phyloP scores from a whole-genome alignment of 2,797 vertebrate genomes.

The Gymnothorax javanicus region DNA sequence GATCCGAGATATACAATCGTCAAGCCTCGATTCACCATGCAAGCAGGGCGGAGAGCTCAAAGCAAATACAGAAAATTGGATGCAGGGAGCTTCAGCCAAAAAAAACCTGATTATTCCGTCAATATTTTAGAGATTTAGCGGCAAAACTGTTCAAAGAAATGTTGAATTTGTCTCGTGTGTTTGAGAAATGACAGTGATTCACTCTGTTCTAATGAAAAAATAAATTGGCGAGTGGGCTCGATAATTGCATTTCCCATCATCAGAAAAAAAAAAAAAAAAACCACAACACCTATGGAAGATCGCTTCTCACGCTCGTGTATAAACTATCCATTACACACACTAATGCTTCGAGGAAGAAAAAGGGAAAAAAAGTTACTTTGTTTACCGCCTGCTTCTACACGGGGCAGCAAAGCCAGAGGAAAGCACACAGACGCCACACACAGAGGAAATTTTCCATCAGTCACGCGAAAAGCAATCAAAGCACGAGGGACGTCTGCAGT shows the following conservation, averaged over 20 bases:
- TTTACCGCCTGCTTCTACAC: neutral
- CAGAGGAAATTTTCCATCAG: neutral
- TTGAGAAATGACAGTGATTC: conserved; percentile 37
- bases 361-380: neutral
- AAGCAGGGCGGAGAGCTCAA: neutral
- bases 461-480: neutral
- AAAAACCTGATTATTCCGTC: neutral
- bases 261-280: conserved; percentile 13
- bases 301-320: neutral
- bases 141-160: conserved; percentile 44
- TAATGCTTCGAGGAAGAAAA: neutral
- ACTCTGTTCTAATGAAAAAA: conserved; percentile 26
- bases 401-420: neutral
- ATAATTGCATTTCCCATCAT: neutral
- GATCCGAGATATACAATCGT: neutral
- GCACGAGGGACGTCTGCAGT: neutral
- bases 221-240: neutral
- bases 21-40: neutral
- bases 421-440: neutral
- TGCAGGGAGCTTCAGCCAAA: neutral
- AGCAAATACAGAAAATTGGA: neutral
- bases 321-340: neutral
- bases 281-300: neutral
- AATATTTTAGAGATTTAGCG: conserved; percentile 17
- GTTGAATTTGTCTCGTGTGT: conserved; percentile 39